Base-by-base conservation (phyloP, 37 sponge, comb jelly and placozoan genomes). In the Aphrocallistes beatrix region DNA sequence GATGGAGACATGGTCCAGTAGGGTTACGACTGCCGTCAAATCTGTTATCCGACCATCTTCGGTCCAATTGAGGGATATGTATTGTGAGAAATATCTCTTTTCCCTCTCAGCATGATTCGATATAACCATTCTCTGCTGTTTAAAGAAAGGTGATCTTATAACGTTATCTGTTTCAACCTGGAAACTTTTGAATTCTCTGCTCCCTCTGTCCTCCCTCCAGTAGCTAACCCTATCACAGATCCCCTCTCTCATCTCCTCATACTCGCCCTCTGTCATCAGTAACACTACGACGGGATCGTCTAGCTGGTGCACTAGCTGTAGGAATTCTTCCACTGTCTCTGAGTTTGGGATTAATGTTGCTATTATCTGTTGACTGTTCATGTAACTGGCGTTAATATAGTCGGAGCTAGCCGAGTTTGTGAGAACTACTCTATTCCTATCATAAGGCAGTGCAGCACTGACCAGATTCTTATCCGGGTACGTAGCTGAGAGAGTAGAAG, bases 1-100 rank as follows among this genome's bases (percentile, higher is more conserved):
- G n/a, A 60, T 60, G n/a, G 75, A 8, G 25, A 60, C 75, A 13
- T 60, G 75, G 34, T 60, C 75, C 75, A 60, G 75, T 60, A 60
- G 75, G 10, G 75, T 60, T 32, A 60, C 21, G 8, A 13, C 75
- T 3, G 75, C 75, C 34, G 32, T 30, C n/a, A 30, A 19, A 13
- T 60, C 75, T 60, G 75, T 60, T 32, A 6, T 25, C 32, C 8
- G 10, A 60, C n/a, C 75, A 6, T 6, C 21, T 6, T 60, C 75
- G 34, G 6, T 28, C 75, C 75, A 60, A 30, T 1, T 25, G 75
- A 3, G n/a, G 75, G 75, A 32, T 25, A 60, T 60, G 75, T 60
- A 60, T 60, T 60, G 75, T 25, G 28, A 60, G 75, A 60, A 60
- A 32, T 30, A 25, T 25, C 34, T 19, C n/a, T 60, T 1, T 60